A percentile compares a stretch with the other conserved stretches of the same genome.
Conservation (phyloP, 2,113 vertebrate species). For the Mus musculus region DNA sequence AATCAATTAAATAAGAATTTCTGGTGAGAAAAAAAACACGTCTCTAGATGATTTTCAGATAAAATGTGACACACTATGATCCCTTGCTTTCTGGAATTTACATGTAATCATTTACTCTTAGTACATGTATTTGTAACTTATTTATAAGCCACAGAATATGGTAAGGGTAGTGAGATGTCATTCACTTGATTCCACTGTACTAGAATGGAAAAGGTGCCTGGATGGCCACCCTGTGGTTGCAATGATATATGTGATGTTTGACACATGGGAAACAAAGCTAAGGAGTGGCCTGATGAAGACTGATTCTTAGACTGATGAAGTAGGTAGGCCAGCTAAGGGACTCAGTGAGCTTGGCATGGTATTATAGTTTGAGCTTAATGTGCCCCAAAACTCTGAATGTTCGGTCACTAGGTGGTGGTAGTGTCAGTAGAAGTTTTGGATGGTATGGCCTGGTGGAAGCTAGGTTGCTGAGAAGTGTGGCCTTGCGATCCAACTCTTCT, state of each 20-base stretch:
- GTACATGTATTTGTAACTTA: neutral
- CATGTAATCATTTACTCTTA: neutral
- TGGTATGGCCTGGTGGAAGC: neutral
- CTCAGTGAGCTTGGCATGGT: neutral
- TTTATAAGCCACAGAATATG: neutral
- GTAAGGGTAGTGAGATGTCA: neutral
- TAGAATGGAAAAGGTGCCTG: neutral
- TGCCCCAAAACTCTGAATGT: neutral
- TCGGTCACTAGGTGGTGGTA: neutral
- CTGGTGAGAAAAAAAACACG: neutral
- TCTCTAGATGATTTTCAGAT: neutral
- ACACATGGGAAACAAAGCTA: neutral
- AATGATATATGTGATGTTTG: neutral
- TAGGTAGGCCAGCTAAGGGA: neutral
- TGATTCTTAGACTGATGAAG: neutral
- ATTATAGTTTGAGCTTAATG: neutral
- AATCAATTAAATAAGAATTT: constrained; percentile 22
- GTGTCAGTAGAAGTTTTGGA: neutral
- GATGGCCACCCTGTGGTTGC: neutral
- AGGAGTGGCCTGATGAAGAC: neutral
- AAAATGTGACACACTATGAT: neutral
- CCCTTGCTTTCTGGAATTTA: neutral
- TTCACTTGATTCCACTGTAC: neutral
- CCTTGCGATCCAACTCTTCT: neutral
- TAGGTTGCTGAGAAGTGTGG: neutral